phyloP scores from a whole-genome alignment of 2,113 vertebrate species.

The western clawed frog (Xenopus tropicalis) region DNA sequence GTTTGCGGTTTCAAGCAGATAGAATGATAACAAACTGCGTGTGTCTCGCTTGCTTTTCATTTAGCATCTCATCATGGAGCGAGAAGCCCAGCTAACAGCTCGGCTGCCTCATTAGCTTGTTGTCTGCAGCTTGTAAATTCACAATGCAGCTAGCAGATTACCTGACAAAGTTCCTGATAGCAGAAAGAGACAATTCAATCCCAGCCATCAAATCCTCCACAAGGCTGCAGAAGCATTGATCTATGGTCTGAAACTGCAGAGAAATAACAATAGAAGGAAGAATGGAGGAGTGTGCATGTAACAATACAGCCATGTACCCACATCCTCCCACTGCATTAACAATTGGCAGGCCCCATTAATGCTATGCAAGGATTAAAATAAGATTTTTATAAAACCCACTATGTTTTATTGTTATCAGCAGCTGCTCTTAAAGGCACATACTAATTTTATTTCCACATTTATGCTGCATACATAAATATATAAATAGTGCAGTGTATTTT shows the following conservation, averaged over 20 bases:
- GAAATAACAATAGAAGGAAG: constrained; percentile 71
- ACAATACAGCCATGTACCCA: constrained; percentile 25
- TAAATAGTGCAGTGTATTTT: not conserved
- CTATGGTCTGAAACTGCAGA: constrained; percentile 66
- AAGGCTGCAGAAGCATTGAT: constrained; percentile 67
- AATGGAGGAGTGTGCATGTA: constrained; percentile 62
- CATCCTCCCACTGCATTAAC: constrained; percentile 14
- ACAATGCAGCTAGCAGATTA: constrained; percentile 80
- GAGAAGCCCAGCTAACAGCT: constrained; percentile 81
- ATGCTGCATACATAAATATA: too few species aligned
- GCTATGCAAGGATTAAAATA: not conserved
- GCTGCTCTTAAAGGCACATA: not conserved
- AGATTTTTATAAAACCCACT: not conserved
- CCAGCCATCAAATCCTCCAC: constrained; percentile 74
- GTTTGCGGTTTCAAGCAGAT: constrained; percentile 94
- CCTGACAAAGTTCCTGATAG: constrained; percentile 88
- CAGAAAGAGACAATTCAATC: constrained; percentile 81
- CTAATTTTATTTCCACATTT: not conserved
- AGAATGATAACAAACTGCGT: constrained; percentile 95
- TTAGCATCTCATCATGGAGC: constrained; percentile 91
- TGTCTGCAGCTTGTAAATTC: constrained; percentile 83
- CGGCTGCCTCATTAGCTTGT: constrained; percentile 85
- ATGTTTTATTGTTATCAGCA: not conserved
- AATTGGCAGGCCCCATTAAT: constrained; percentile 1
- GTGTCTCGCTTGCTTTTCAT: constrained; percentile 88